Conservation (phyloP, 2,797 vertebrate species). For the Perodicticus potto region DNA sequence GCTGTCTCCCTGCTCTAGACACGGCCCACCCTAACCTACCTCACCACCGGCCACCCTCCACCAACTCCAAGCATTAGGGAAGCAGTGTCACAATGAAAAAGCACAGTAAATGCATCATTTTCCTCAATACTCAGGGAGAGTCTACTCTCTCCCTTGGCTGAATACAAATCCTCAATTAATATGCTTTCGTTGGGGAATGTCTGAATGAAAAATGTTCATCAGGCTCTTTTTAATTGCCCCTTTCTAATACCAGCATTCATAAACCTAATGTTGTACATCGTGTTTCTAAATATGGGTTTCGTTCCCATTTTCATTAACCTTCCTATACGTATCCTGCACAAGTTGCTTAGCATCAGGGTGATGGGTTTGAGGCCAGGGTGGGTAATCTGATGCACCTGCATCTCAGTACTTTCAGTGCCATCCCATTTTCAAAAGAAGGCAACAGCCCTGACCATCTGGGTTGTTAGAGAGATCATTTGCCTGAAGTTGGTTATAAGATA, state of each 20-base stretch:
- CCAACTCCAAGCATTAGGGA: neutral
- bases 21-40: neutral
- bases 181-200: neutral
- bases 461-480: neutral
- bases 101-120: neutral
- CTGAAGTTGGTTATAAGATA: neutral
- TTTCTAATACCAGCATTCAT: neutral
- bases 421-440: neutral
- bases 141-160: neutral
- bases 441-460: rapidly evolving
- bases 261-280: neutral
- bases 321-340: neutral
- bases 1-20: neutral
- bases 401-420: neutral
- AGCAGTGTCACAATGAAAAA: neutral
- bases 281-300: neutral
- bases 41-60: neutral
- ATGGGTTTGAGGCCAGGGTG: neutral
- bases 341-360: neutral
- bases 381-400: neutral
- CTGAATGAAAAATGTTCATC: neutral
- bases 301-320: neutral
- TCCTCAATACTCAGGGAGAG: neutral
- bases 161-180: neutral
- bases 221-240: neutral